Evolutionary conservation across 2,113 vertebrate genomes (phyloP), one percentile per base, ranked within the genome.

Genomic region (Pagrus major): DNA sequence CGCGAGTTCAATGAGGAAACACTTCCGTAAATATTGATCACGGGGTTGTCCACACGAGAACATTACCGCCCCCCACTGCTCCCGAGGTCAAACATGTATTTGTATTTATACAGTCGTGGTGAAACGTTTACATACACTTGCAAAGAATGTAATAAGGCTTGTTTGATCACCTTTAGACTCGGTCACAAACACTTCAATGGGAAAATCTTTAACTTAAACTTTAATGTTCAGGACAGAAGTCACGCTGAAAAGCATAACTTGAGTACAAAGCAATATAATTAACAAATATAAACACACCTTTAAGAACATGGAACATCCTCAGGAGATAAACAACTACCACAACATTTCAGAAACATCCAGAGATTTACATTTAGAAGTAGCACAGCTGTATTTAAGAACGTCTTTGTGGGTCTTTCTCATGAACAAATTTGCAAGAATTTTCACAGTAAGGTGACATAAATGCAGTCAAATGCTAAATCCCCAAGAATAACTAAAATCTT

Each of bases 11-110:
- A 8, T 12, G 21, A 61, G 21, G 6, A 0, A 21, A 1, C 61
- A 85, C 90, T 93, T 93, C 92, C 92, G 92, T 92, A 91, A 93
- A 93, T 87, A 93, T 10, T 52, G 68, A 23, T 82, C 86, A 92
- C 86, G 82, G 3, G 90, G 21, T 71, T n/a, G 20, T 4, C 5
- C 20, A 5, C 10, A 12, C 0, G 18, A 15, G 52, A 0, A 4
- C 12, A 2, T 15, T 23, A 70, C 18, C 29, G 70, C 86, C 82
- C 69, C 77, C 89, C 81, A 46, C 58, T n/a, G 82, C 15, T 3
- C 6, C 3, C 6, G 21, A 35, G 29, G 31, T 39, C 37, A n/a
- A n/a, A n/a, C n/a, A n/a, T n/a, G n/a, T n/a, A n/a, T n/a, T n/a
- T n/a, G n/a, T n/a, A n/a, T n/a, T n/a, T n/a, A n/a, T n/a, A n/a